A percentile compares a stretch with the other conserved stretches of the same genome.
These are phyloP conservation scores for Drosophila kuntzei DNA, from an alignment of 2,888 invertebrate genomes.

Conservation along the genomic window DNA sequence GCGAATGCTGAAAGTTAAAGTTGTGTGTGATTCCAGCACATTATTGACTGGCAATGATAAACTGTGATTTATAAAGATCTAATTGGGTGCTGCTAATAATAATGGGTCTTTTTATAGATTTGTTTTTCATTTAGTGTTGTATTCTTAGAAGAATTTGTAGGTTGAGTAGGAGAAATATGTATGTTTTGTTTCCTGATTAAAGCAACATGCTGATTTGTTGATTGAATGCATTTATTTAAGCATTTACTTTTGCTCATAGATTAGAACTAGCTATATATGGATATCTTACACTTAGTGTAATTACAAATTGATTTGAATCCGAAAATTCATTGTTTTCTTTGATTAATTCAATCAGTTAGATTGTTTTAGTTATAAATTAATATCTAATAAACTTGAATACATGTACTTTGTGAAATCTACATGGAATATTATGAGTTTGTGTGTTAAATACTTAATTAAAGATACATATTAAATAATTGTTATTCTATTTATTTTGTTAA, in stretches of 20 bases:
- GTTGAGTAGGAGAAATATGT: not conserved
- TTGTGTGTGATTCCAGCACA: not conserved
- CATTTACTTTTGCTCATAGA: not conserved
- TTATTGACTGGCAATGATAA: slow-evolving; percentile 3
- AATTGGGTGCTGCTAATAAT: slow-evolving; percentile 2
- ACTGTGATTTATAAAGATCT: slow-evolving; percentile 9
- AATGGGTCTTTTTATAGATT: not conserved
- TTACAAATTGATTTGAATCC: not conserved
- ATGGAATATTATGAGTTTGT: not conserved
- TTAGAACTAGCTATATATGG: not conserved
- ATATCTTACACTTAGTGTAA: not conserved
- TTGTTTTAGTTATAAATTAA: not conserved
- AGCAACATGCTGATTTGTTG: not conserved
- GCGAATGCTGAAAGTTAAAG: slow-evolving; percentile 11
- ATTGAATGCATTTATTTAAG: not conserved
- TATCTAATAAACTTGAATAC: not conserved
- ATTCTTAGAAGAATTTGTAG: not conserved
- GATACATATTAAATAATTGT: not conserved
- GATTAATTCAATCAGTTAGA: not conserved
- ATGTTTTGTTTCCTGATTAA: not conserved
- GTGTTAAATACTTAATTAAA: not conserved
- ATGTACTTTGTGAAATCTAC: not conserved
- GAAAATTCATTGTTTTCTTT: not conserved
- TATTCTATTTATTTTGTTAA: not conserved
- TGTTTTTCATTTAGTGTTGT: not conserved